phyloP scores from a whole-genome alignment of 2,113 vertebrate genomes.

The Lepus americanus region DNA sequence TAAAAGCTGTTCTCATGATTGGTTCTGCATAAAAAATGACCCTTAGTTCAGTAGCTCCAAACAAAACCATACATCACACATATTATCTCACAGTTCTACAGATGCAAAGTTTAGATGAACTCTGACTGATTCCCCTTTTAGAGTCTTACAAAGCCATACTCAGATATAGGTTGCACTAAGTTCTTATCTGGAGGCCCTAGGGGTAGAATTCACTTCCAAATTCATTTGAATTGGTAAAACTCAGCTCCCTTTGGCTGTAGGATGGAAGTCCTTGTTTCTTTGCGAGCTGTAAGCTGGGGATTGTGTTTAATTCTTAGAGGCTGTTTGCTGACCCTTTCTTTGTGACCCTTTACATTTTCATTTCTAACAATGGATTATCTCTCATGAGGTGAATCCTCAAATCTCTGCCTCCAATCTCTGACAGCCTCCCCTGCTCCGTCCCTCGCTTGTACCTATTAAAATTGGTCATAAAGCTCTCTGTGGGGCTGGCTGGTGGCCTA shows the following conservation, averaged over 20 bases:
- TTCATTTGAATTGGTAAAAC: not conserved
- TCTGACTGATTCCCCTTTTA: not conserved
- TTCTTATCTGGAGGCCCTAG: not conserved
- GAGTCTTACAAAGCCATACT: not conserved
- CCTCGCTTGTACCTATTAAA: not conserved
- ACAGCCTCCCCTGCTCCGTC: too few relatives aligned
- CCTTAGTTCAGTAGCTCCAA: not conserved
- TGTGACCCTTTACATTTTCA: not conserved
- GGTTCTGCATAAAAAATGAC: not conserved
- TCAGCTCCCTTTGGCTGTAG: not conserved
- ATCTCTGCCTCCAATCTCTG: not conserved
- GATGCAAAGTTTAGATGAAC: not conserved
- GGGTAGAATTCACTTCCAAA: not conserved
- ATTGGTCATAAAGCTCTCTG: not conserved
- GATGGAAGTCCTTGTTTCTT: not conserved
- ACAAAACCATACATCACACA: too few relatives aligned
- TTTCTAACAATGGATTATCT: not conserved
- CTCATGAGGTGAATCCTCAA: not conserved
- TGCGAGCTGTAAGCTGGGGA: not conserved
- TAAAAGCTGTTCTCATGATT: not conserved
- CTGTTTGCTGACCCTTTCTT: not conserved
- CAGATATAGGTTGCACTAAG: not conserved
- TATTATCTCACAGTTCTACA: not conserved
- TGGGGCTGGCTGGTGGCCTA: too few relatives aligned
- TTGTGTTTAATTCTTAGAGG: not conserved